These are phyloP conservation scores for Brenthis daphne DNA, from an alignment of 2,888 invertebrate genomes.

Conservation along the genomic window DNA sequence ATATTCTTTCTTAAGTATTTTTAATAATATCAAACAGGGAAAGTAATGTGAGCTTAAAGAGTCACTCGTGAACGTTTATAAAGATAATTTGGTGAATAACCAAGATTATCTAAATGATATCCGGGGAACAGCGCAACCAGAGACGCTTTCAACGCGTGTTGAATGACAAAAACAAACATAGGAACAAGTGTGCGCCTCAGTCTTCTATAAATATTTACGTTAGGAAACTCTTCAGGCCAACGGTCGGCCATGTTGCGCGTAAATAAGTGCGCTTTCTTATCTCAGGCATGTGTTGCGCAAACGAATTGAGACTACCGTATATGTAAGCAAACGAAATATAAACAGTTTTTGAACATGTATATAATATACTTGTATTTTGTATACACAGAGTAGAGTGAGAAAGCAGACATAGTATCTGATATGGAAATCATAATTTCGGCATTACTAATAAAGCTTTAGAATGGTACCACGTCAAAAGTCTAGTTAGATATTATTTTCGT, in stretches of 20 bases:
- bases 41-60: too few species aligned
- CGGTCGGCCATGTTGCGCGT: constrained; percentile 71
- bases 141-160: constrained; percentile 58
- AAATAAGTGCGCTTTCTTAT: constrained; percentile 79
- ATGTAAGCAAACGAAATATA: constrained; percentile 19
- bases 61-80: too few species aligned
- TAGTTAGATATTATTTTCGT: too few species aligned
- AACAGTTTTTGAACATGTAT: not conserved
- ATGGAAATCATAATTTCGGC: too few species aligned
- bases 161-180: constrained; percentile 81
- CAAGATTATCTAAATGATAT: constrained; percentile 15
- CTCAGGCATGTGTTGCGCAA: constrained; percentile 76
- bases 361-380: not conserved
- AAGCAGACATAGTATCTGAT: too few species aligned
- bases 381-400: too few species aligned
- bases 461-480: too few species aligned
- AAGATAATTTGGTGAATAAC: not conserved
- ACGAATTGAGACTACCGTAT: constrained; percentile 46
- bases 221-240: constrained; percentile 78
- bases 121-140: constrained; percentile 29
- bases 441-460: too few species aligned
- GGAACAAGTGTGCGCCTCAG: constrained; percentile 71
- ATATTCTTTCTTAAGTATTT: too few species aligned
- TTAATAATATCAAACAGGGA: too few species aligned
- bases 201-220: constrained; percentile 80